phyloP scores from a whole-genome alignment of 2,888 invertebrate species.

The Trissoscelio sp. region DNA sequence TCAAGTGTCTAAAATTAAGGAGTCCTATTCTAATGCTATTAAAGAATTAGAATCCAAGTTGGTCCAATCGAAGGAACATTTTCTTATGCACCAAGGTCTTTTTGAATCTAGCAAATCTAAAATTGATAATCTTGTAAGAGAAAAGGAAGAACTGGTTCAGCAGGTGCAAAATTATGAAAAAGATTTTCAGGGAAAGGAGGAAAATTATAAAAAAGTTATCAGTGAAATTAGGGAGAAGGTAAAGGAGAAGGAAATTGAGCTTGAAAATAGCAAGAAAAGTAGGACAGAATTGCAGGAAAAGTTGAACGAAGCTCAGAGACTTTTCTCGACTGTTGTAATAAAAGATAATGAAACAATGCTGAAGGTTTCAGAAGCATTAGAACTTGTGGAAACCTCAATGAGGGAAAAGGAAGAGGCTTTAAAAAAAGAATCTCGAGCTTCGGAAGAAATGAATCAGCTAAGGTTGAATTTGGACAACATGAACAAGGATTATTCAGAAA shows the following conservation, averaged over 20 bases:
- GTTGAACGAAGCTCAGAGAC: conserved; percentile 81
- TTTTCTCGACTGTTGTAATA: conserved; percentile 81
- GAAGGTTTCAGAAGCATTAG: conserved; percentile 86
- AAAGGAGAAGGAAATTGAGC: conserved; percentile 76
- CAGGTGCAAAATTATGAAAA: conserved; percentile 70
- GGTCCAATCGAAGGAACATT: conserved; percentile 84
- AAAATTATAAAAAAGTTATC: conserved; percentile 69
- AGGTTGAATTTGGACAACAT: conserved; percentile 73
- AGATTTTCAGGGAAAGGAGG: conserved; percentile 73
- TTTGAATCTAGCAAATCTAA: conserved; percentile 83
- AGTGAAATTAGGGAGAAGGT: conserved; percentile 75
- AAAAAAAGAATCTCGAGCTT: conserved; percentile 82
- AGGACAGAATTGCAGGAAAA: conserved; percentile 82
- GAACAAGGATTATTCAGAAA: conserved; percentile 74
- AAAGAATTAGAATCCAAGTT: conserved; percentile 86
- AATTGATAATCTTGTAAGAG: conserved; percentile 82
- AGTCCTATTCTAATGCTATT: conserved; percentile 84
- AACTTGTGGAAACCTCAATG: conserved; percentile 85
- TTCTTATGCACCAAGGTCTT: conserved; percentile 76
- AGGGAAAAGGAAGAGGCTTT: conserved; percentile 85
- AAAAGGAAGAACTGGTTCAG: conserved; percentile 84
- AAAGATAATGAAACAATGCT: conserved; percentile 84
- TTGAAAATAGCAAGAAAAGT: conserved; percentile 72
- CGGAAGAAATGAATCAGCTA: conserved; percentile 76
- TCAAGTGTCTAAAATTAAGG: conserved; percentile 79